Percentiles rank a stretch among this genome's conserved stretches.
These are phyloP conservation scores for Syngnathus rostellatus DNA, from an alignment of 2,797 vertebrate species.

Conservation along the genomic window DNA sequence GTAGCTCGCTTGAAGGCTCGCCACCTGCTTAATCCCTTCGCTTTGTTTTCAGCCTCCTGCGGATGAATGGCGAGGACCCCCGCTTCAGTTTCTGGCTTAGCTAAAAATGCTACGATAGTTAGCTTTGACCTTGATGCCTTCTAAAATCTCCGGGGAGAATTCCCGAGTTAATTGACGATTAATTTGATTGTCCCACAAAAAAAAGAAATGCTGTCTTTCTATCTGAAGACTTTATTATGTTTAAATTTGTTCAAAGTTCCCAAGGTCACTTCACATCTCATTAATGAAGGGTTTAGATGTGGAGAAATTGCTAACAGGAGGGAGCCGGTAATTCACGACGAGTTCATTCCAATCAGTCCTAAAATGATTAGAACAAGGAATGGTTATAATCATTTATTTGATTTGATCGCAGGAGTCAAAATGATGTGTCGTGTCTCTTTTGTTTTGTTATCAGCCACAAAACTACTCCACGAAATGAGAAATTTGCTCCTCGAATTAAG, in stretches of 20 bases:
- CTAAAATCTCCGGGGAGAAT: background rate
- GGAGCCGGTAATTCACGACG: too few relatives aligned
- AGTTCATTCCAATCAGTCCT: background rate
- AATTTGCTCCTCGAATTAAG: too few relatives aligned
- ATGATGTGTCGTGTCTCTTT: too few relatives aligned
- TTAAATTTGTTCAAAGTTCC: background rate
- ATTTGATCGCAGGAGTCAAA: background rate
- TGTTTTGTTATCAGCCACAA: too few relatives aligned
- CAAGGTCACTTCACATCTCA: background rate
- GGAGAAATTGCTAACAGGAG: background rate
- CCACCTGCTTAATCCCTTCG: conserved; percentile 1
- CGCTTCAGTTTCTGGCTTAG: background rate
- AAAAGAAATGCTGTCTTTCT: background rate
- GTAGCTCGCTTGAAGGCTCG: background rate
- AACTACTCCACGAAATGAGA: too few relatives aligned
- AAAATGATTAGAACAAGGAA: background rate
- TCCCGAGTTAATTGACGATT: background rate
- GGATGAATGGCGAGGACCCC: background rate
- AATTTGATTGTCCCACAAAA: background rate
- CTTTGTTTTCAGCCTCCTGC: background rate
- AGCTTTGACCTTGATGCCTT: background rate
- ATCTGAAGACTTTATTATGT: background rate
- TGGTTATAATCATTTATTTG: background rate
- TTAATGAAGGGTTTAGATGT: background rate
- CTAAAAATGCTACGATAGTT: background rate